These are phyloP conservation scores for Pithys albifrons DNA, from an alignment of 2,113 vertebrate species.

Conservation along the genomic window DNA sequence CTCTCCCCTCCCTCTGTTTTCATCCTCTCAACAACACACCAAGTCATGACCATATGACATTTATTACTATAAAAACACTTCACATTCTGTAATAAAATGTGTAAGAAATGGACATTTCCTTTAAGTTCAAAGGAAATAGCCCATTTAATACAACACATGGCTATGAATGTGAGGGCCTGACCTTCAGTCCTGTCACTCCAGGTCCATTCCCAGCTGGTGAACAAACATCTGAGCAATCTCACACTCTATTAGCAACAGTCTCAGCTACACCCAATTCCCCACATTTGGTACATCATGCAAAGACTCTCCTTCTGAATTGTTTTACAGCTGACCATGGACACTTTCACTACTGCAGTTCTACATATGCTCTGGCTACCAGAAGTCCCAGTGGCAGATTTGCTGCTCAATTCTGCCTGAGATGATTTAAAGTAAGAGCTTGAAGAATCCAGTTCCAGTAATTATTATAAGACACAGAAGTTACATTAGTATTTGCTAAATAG, in stretches of 20 bases:
- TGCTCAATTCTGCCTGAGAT: background rate
- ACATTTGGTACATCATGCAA: background rate
- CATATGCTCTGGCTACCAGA: background rate
- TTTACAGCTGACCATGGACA: background rate
- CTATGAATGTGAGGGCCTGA: background rate
- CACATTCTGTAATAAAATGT: background rate
- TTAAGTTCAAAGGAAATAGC: background rate
- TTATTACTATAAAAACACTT: constrained; percentile 16
- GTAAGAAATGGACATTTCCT: background rate
- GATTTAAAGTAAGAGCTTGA: background rate
- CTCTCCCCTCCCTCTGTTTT: background rate
- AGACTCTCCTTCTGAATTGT: background rate
- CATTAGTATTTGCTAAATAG: constrained; percentile 5
- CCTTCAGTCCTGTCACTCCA: background rate
- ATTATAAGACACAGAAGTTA: background rate
- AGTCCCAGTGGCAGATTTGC: background rate
- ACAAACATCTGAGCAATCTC: background rate
- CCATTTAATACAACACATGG: background rate
- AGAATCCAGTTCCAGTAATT: background rate
- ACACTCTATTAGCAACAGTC: background rate
- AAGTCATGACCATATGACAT: background rate
- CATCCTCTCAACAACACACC: background rate
- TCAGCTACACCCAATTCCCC: background rate
- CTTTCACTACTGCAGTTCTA: background rate
- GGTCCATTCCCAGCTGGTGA: background rate